Evolutionary conservation across 1,140 invertebrate species (phyloP).

Genomic region (Lordiphosa mommai): DNA sequence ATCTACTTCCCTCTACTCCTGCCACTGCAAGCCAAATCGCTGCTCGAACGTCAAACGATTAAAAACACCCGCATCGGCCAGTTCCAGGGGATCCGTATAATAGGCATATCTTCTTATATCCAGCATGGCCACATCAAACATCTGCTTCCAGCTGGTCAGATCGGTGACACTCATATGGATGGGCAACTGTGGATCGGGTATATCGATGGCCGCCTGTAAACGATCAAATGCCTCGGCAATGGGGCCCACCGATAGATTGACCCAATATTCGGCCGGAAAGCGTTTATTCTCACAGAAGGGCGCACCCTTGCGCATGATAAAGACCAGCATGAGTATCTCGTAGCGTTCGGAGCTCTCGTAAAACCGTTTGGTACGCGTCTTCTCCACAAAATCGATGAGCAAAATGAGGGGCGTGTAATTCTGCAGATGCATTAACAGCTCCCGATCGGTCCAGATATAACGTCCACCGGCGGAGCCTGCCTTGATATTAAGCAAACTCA

Average conservation of each 20-base stretch:
- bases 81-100: constrained; percentile 65
- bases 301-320: constrained; percentile 72
- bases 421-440: constrained; percentile 70
- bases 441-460: constrained; percentile 70
- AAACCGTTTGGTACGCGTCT: constrained; percentile 72
- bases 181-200: constrained; percentile 71
- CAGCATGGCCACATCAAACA: constrained; percentile 69
- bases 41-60: constrained; percentile 72
- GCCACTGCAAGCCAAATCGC: constrained; percentile 71
- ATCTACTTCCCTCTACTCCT: constrained; percentile 32
- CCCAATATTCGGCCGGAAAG: constrained; percentile 73
- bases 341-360: constrained; percentile 73
- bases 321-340: constrained; percentile 73
- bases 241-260: constrained; percentile 69
- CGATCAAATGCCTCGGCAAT: constrained; percentile 72
- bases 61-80: constrained; percentile 69
- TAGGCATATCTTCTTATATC: constrained; percentile 70
- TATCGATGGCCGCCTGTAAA: constrained; percentile 67
- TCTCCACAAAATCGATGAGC: constrained; percentile 72
- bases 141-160: constrained; percentile 74
- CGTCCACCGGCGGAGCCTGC: constrained; percentile 20
- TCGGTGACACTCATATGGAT: constrained; percentile 76
- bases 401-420: constrained; percentile 70
- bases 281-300: constrained; percentile 74
- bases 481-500: constrained; percentile 57